These are phyloP conservation scores for Chaenodraco wilsoni DNA, from an alignment of 2,797 vertebrate species.

Conservation along the genomic window DNA sequence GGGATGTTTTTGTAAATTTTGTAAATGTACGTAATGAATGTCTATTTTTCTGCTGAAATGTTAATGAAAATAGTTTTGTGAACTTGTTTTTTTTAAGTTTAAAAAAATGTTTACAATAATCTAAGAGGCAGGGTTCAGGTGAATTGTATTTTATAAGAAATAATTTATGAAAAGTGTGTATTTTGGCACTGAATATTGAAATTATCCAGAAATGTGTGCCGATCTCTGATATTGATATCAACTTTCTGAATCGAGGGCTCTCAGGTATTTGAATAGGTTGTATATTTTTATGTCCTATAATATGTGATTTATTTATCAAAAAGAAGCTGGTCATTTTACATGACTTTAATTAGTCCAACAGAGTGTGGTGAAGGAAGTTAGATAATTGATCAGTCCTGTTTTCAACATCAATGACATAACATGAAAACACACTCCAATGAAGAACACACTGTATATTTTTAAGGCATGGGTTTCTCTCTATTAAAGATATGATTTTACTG, in stretches of 20 bases:
- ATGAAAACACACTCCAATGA: constrained; percentile 80
- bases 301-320: constrained; percentile 68
- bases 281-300: constrained; percentile 71
- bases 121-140: constrained; percentile 73
- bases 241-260: constrained; percentile 73
- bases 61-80: constrained; percentile 73
- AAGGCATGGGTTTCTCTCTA: constrained; percentile 80
- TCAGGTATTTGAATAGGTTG: constrained; percentile 80
- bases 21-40: constrained; percentile 65
- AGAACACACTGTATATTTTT: constrained; percentile 79
- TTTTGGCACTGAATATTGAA: constrained; percentile 80
- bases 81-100: constrained; percentile 64
- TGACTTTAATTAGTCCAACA: constrained; percentile 45
- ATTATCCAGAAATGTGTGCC: constrained; percentile 62
- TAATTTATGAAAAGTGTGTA: constrained; percentile 77
- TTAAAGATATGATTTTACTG: constrained; percentile 74
- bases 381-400: constrained; percentile 58
- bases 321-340: constrained; percentile 52
- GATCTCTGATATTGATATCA: constrained; percentile 56
- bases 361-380: constrained; percentile 62
- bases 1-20: constrained; percentile 70
- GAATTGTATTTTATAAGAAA: constrained; percentile 79
- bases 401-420: constrained; percentile 59
- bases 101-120: constrained; percentile 75
- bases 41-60: constrained; percentile 80